phyloP scores from a whole-genome alignment of 1,140 invertebrate genomes.

The Camponotus pennsylvanicus region DNA sequence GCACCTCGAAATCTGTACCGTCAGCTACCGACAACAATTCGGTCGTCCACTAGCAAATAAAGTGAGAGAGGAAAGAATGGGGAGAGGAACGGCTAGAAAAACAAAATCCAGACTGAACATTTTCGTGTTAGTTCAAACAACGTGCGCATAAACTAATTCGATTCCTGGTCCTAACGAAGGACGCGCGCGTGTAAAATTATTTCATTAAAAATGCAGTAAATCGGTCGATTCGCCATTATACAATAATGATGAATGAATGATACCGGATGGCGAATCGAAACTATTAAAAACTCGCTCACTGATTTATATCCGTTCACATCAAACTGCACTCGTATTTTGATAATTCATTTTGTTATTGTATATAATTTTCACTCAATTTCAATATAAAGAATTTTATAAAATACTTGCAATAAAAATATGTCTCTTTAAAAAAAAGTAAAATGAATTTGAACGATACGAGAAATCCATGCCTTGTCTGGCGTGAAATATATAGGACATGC shows the following conservation, averaged over 20 bases:
- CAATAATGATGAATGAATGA: constrained; percentile 53
- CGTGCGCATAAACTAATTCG: constrained; percentile 13
- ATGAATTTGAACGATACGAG: not conserved
- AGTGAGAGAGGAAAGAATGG: constrained; percentile 25
- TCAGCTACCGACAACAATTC: constrained; percentile 76
- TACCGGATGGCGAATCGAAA: constrained; percentile 44
- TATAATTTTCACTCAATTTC: constrained; percentile 27
- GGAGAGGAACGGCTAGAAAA: constrained; percentile 1
- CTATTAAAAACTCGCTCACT: constrained; percentile 56
- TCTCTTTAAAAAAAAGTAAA: not conserved
- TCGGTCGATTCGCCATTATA: constrained; percentile 49
- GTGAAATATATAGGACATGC: not conserved
- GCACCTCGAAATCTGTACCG: constrained; percentile 81
- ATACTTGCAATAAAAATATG: constrained; percentile 17
- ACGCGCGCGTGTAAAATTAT: constrained; percentile 45
- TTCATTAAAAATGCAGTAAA: constrained; percentile 52
- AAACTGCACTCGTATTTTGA: constrained; percentile 41
- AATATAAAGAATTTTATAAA: not conserved
- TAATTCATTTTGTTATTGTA: constrained; percentile 54
- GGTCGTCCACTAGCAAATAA: constrained; percentile 40
- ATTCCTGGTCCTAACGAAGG: constrained; percentile 20
- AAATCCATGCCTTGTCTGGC: not conserved
- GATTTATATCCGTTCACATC: constrained; percentile 35
- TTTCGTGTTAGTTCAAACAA: not conserved
- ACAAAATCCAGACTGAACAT: not conserved